Percentiles rank a stretch among this genome's conserved stretches.
Conservation (phyloP, 2,113 vertebrate species). For the Saccopteryx leptura region DNA sequence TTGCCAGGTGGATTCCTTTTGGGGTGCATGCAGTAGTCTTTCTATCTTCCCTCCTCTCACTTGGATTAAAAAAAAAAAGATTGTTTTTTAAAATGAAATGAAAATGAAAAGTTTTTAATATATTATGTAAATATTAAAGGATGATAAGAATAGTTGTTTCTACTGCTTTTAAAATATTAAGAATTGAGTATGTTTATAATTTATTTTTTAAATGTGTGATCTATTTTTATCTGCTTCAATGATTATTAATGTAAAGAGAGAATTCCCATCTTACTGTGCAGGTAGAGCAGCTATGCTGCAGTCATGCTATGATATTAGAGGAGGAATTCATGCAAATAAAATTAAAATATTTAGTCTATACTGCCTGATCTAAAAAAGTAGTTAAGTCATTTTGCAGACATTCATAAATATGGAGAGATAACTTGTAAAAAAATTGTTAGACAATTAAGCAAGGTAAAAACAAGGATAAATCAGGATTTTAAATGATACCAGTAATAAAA, state of each 20-base stretch:
- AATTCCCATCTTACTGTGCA: background rate
- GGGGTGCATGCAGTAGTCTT: too few relatives aligned
- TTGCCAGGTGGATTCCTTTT: too few relatives aligned
- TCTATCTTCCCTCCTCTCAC: too few relatives aligned
- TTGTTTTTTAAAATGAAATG: background rate
- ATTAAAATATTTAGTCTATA: background rate
- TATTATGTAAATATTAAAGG: background rate
- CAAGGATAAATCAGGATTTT: background rate
- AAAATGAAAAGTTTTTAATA: background rate
- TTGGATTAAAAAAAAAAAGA: too few relatives aligned
- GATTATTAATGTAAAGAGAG: background rate
- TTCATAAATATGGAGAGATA: background rate
- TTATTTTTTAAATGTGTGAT: background rate
- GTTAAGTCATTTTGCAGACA: background rate
- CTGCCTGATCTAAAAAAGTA: background rate
- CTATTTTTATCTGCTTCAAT: background rate
- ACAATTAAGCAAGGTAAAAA: background rate
- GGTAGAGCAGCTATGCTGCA: accelerated
- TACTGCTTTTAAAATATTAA: background rate
- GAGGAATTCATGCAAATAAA: background rate
- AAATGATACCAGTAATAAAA: background rate
- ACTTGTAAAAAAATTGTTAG: background rate
- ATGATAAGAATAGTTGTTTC: background rate
- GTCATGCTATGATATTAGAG: background rate
- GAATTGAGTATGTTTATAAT: background rate